These are phyloP conservation scores for Ptychadena robeensis DNA, from an alignment of 2,797 vertebrate genomes.

Conservation along the genomic window DNA sequence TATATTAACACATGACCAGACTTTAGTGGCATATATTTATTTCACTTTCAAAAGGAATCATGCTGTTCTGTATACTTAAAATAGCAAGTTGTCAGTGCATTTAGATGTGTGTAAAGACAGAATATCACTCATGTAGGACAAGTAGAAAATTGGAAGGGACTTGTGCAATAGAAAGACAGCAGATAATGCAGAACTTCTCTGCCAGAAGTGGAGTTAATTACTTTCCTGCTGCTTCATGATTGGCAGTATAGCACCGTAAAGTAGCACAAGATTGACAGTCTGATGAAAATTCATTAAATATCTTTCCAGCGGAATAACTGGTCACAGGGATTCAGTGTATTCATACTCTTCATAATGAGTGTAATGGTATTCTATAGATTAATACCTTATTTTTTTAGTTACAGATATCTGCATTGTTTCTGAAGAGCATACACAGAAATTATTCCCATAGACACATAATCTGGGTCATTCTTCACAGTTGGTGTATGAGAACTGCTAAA, in stretches of 20 bases:
- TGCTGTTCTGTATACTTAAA: background rate
- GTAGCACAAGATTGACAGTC: conserved; percentile 11
- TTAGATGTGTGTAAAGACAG: background rate
- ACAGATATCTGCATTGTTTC: background rate
- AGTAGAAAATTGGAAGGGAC: conserved; percentile 26
- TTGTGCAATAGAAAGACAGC: conserved; percentile 18
- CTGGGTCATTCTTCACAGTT: background rate
- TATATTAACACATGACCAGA: background rate
- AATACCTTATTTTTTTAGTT: background rate
- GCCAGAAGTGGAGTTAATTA: conserved; percentile 33
- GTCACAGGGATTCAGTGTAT: background rate
- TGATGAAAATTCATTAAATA: conserved; percentile 5
- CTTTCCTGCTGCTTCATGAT: conserved; percentile 9
- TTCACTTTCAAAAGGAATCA: background rate
- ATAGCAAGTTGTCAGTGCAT: background rate
- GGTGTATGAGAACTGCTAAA: too few relatives aligned
- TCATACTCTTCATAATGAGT: background rate
- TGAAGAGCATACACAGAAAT: background rate
- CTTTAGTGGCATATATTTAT: background rate
- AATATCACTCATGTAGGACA: background rate
- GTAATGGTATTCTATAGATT: background rate
- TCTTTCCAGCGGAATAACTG: background rate
- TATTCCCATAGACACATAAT: background rate
- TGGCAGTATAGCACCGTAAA: conserved; percentile 18
- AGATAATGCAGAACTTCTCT: background rate